Evolutionary conservation across 2,113 vertebrate species (phyloP), one percentile per base, ranked within the genome.

Genomic region (Actenoides lindsayi): DNA sequence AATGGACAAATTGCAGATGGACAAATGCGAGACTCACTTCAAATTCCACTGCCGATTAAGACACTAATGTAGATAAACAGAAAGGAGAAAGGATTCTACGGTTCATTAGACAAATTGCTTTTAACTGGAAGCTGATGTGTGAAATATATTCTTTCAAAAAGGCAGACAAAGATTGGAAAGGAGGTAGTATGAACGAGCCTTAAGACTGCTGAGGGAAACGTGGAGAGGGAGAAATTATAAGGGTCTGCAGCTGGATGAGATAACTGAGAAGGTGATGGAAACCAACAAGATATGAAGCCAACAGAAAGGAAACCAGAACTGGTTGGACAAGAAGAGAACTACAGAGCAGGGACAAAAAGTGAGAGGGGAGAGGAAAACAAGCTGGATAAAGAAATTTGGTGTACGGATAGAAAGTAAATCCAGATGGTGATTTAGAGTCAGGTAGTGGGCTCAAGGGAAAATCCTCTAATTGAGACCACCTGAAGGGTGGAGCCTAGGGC

Each of bases 391-490:
- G 60, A 84, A 78, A 84, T 37, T 33, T 30, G 67, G 17, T 60
- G 25, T 30, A 86, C 19, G 10, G 19, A 54, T 20, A 78, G 37
- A 70, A 88, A 89, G 60, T 63, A 83, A 94, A 89, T 89, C 54
- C 92, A 93, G 73, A 94, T 54, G 74, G 69, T 48, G 50, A 71
- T 56, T 84, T 81, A 68, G 84, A 68, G 28, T 82, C 70, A 84
- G 74, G 57, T 87, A 78, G 60, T 35, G 39, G 87, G 62, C 53
- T 79, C 80, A 60, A 50, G 50, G 44, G 50, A 62, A 90, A 94
- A 79, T 81, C 9, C 57, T 87, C 51, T 91, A 86, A 94, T 46
- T 75, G 53, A 88, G 78, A 93, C 21, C 70, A 83, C 95, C 79
- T 83, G 63, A 85, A 74, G 83, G 60, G n/a, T 71, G 46, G 33